phyloP scores from a whole-genome alignment of 2,797 vertebrate species.

The Coregonus suidteri region DNA sequence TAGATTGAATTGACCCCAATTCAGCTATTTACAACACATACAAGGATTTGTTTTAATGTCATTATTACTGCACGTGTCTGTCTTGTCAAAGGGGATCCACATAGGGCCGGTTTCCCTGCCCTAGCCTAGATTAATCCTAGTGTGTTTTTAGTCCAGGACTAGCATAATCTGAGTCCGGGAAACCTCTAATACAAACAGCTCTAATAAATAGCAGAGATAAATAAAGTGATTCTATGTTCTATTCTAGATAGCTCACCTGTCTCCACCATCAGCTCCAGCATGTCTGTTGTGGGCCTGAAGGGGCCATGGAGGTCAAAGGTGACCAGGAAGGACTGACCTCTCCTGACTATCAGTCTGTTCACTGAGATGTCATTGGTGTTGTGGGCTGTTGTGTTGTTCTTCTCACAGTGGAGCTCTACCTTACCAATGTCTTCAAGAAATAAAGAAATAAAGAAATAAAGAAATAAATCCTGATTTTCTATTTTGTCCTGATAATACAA shows the following conservation, averaged over 20 bases:
- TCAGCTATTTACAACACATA: not conserved
- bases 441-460: no score
- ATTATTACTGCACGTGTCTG: not conserved
- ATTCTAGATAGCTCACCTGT: conserved; percentile 66
- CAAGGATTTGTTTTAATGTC: not conserved
- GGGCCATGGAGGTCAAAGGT: conserved; percentile 60
- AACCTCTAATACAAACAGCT: no score
- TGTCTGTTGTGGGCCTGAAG: conserved; percentile 36
- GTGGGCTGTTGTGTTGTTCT: conserved; percentile 60
- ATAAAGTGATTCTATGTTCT: not conserved
- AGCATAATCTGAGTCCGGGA: not conserved
- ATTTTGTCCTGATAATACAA: no score
- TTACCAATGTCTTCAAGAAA: conserved; percentile 27
- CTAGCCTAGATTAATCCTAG: not conserved
- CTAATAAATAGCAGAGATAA: not conserved
- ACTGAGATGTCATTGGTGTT: conserved; percentile 71
- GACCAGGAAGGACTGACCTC: conserved; percentile 77
- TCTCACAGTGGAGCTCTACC: not conserved
- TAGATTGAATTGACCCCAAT: no score
- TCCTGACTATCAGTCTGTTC: conserved; percentile 67
- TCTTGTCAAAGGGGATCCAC: not conserved
- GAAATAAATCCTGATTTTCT: no score
- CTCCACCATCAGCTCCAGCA: conserved; percentile 62
- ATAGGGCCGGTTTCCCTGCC: not conserved
- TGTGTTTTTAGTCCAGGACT: not conserved